Evolutionary conservation across 2,888 invertebrate genomes (phyloP).

Genomic region (Abscondita cerata): DNA sequence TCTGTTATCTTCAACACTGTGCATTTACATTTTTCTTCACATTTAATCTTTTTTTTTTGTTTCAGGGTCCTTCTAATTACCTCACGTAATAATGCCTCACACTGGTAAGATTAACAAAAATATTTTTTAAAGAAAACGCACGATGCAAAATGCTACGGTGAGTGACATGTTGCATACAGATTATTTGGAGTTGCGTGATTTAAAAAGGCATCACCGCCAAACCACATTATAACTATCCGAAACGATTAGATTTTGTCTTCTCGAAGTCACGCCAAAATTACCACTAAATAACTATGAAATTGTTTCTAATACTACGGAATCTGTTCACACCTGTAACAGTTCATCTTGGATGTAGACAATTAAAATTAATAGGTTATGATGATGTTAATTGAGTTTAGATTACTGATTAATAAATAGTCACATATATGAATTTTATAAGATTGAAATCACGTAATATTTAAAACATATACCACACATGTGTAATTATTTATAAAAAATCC

Average conservation of each 20-base stretch:
- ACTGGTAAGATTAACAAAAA: conserved; percentile 12
- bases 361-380: background rate
- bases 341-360: conserved; percentile 1
- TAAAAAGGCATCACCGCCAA: conserved; percentile 28
- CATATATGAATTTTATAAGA: no score
- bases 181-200: conserved; percentile 23
- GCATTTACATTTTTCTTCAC: background rate
- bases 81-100: conserved; percentile 14
- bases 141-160: background rate
- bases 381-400: background rate
- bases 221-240: conserved; percentile 22
- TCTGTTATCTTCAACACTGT: background rate
- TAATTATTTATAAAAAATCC: no score
- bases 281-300: conserved; percentile 24
- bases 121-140: background rate
- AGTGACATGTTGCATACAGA: conserved; percentile 8
- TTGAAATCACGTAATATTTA: no score
- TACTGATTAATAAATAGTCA: no score
- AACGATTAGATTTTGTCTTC: conserved; percentile 29
- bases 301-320: conserved; percentile 18
- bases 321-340: conserved; percentile 12
- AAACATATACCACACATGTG: no score
- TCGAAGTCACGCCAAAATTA: conserved; percentile 29
- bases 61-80: background rate
- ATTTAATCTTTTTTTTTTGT: conserved; percentile 12